These are phyloP conservation scores for Phaedon cochleariae DNA, from an alignment of 2,888 invertebrate species.

Conservation along the genomic window DNA sequence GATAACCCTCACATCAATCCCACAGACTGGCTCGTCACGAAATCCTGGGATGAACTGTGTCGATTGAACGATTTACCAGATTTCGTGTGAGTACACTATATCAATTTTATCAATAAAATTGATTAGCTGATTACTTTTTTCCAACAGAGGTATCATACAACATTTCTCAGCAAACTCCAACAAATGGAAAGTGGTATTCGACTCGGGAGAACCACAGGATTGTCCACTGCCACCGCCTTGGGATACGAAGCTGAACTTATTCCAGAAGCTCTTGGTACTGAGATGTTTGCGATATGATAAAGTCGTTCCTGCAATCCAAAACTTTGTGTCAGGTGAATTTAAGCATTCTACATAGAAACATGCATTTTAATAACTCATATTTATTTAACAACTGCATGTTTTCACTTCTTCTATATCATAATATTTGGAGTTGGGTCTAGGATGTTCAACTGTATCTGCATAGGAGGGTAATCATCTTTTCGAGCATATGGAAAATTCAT, in stretches of 20 bases:
- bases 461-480: too few species aligned
- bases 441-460: too few species aligned
- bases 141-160: constrained; percentile 69
- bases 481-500: too few species aligned
- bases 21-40: constrained; percentile 73
- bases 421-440: too few species aligned
- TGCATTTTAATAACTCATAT: too few species aligned
- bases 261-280: constrained; percentile 81
- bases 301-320: constrained; percentile 80
- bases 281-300: constrained; percentile 89
- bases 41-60: constrained; percentile 83
- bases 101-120: background rate
- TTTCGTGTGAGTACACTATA: constrained; percentile 20
- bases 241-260: constrained; percentile 68
- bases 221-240: constrained; percentile 76
- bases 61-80: constrained; percentile 66
- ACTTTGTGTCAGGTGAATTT: constrained; percentile 50
- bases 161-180: constrained; percentile 68
- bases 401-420: too few species aligned
- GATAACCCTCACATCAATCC: constrained; percentile 79
- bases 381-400: too few species aligned
- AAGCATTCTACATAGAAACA: constrained; percentile 7
- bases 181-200: constrained; percentile 79
- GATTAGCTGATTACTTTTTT: constrained; percentile 50
- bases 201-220: constrained; percentile 78